Conservation (phyloP, 64 coral and sea anemone species). For the Porites australiensis region DNA sequence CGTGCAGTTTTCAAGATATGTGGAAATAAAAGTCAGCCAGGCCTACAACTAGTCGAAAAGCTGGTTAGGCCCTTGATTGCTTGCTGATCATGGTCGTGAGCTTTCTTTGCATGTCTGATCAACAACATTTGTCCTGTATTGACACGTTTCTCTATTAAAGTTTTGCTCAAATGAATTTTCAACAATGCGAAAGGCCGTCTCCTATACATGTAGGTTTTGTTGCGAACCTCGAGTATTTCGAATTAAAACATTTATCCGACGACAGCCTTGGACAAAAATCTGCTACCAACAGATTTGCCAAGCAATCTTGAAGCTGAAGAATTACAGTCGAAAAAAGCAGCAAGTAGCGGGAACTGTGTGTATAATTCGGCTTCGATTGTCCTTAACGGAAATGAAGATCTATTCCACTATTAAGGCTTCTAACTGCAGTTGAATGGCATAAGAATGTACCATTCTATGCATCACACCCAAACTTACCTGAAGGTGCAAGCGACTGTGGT, state of each 20-base stretch:
- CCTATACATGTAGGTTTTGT: too few species aligned
- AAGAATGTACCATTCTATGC: slow-evolving; percentile 10
- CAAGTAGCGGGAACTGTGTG: slow-evolving; percentile 36
- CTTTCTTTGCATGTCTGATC: too few species aligned
- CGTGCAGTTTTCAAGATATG: too few species aligned
- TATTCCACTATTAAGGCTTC: slow-evolving; percentile 33
- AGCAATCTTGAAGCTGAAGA: slow-evolving; percentile 10
- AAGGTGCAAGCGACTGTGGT: neutral
- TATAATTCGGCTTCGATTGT: slow-evolving; percentile 7
- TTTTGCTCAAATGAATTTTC: too few species aligned
- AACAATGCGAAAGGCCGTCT: too few species aligned
- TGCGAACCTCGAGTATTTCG: neutral
- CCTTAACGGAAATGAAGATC: slow-evolving; percentile 11
- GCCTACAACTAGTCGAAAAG: too few species aligned
- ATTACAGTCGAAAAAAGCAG: neutral
- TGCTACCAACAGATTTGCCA: neutral
- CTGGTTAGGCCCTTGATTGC: too few species aligned
- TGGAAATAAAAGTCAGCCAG: too few species aligned
- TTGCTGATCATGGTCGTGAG: too few species aligned
- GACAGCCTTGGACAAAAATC: neutral
- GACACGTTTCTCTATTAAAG: too few species aligned
- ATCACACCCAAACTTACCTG: slow-evolving; percentile 19
- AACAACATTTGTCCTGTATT: too few species aligned
- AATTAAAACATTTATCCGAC: slow-evolving; percentile 7
- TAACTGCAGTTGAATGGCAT: slow-evolving; percentile 2